Evolutionary conservation across 2,888 invertebrate species (phyloP).

Genomic region (Flexamia atlantica): DNA sequence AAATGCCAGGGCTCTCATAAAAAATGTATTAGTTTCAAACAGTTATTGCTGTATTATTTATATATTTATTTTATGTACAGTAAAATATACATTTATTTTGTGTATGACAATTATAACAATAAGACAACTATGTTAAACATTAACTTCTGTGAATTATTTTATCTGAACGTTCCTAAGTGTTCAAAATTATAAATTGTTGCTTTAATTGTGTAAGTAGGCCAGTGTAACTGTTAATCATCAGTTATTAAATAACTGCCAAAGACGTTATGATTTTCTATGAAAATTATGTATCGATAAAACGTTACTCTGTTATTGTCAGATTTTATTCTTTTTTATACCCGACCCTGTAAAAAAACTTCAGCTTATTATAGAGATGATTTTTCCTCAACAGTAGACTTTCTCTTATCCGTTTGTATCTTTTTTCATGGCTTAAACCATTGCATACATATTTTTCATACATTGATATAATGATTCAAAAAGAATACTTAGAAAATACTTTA

Average conservation of each 20-base stretch:
- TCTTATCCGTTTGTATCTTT: too few relatives aligned
- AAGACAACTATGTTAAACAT: background rate
- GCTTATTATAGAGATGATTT: too few relatives aligned
- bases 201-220: constrained; percentile 2
- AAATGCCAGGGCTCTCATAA: background rate
- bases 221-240: constrained; percentile 22
- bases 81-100: constrained; percentile 23
- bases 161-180: background rate
- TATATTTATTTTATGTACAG: constrained; percentile 50
- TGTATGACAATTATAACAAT: background rate
- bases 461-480: too few relatives aligned
- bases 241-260: constrained; percentile 56
- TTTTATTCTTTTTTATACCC: background rate
- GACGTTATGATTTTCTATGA: constrained; percentile 48
- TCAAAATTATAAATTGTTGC: background rate
- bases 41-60: constrained; percentile 30
- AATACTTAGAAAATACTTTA: too few relatives aligned
- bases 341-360: too few relatives aligned
- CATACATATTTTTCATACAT: too few relatives aligned
- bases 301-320: constrained; percentile 30
- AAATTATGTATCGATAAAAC: constrained; percentile 50
- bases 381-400: too few relatives aligned
- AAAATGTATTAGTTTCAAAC: constrained; percentile 12
- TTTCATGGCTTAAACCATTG: too few relatives aligned
- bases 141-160: background rate